Base-by-base conservation (phyloP, 2,113 vertebrate species). In the Chaetodon trifascialis region DNA sequence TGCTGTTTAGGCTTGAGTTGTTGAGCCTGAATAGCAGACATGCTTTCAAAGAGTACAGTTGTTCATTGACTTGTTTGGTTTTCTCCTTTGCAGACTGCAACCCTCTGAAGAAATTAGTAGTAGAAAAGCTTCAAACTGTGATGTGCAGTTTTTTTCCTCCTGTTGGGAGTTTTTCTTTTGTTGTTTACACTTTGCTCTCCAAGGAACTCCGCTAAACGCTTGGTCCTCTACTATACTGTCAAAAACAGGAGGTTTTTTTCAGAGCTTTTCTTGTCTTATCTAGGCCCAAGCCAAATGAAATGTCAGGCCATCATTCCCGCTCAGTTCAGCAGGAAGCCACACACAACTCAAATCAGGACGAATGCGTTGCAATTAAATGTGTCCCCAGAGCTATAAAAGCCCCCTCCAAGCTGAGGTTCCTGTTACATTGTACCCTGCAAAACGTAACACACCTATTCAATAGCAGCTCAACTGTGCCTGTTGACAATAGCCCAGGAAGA, bases 251-350 rank as follows among this genome's bases (percentile, higher is more conserved):
- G 52, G 78, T 82, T 82, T 82, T 83, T 78, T 90, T 30, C 79
- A 74, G 70, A 72, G 79, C 71, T 90, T 90, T 92, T 82, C 75
- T 38, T 82, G 75, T 92, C 72, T 93, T 88, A 91, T 91, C 88
- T 73, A 11, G 51, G 56, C 25, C 46, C 46, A 21, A 84, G 83
- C 76, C 60, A 78, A 92, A 83, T 79, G 49, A 91, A 92, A 88
- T 86, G 86, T 85, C 87, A 87, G 78, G 46, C 70, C 70, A 81
- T 75, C 71, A 60, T 70, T 83, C 51, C 54, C 65, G 21, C 69
- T 71, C 63, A 79, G 76, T 79, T 80, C 76, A 73, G 75, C 58
- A 9, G 9, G 54, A 86, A 83, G 30, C 82, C 4, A 25, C 63
- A 44, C 62, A 63, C 47, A 80, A 64, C 72, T 71, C 70, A 70